A percentile compares a stretch with the other conserved stretches of the same genome.
Conservation (phyloP, 2,888 invertebrate species). For the Crocallis elinguaria region DNA sequence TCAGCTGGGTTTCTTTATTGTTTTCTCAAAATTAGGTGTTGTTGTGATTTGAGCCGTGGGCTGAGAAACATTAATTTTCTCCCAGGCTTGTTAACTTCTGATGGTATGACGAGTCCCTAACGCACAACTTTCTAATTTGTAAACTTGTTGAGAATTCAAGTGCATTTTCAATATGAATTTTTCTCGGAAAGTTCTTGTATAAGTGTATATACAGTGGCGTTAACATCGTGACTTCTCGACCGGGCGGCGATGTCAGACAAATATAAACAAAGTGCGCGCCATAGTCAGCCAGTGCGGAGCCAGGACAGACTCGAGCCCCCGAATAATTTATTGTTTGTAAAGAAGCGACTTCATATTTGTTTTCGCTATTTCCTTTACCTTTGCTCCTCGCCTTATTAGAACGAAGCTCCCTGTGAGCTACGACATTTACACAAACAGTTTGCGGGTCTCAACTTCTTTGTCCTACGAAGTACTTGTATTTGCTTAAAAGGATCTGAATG, state of each 20-base stretch:
- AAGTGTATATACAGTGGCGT: conserved; percentile 41
- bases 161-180: conserved; percentile 36
- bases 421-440: conserved; percentile 48
- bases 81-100: conserved; percentile 1
- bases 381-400: conserved; percentile 51
- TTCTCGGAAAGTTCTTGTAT: conserved; percentile 38
- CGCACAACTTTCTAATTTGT: conserved; percentile 3
- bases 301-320: conserved; percentile 45
- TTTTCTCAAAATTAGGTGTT: conserved; percentile 22
- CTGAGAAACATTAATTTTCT: conserved; percentile 8
- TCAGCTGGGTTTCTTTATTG: conserved; percentile 35
- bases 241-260: conserved; percentile 49
- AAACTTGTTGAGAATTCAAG: conserved; percentile 21
- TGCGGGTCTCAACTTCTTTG: conserved; percentile 41
- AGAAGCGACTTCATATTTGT: conserved; percentile 63
- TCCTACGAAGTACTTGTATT: conserved; percentile 31
- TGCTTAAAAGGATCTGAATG: conserved; percentile 4
- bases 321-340: conserved; percentile 67
- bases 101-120: not conserved
- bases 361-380: conserved; percentile 54
- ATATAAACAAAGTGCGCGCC: conserved; percentile 62
- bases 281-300: conserved; percentile 38
- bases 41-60: conserved; percentile 11
- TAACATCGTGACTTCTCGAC: conserved; percentile 48
- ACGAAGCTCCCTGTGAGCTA: conserved; percentile 51